Evolutionary conservation across 2,113 vertebrate species (phyloP).

Genomic region (Amphiprion ocellaris): DNA sequence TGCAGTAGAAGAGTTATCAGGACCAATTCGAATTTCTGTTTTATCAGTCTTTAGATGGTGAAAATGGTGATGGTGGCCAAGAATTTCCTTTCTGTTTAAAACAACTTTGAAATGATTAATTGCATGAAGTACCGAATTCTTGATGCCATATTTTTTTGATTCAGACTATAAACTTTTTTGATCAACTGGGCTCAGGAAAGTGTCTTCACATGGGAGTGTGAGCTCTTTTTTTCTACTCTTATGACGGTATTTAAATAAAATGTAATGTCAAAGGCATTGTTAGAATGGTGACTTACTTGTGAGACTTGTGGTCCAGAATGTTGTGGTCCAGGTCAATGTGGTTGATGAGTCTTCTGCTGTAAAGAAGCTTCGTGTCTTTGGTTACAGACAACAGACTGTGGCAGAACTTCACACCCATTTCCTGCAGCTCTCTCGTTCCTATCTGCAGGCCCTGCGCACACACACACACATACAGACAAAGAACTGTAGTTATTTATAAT

Average conservation of each 20-base stretch:
- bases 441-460: slow-evolving; percentile 89
- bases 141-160: too few relatives aligned
- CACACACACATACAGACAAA: slow-evolving; percentile 21
- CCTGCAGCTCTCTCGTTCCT: slow-evolving; percentile 90
- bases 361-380: slow-evolving; percentile 81
- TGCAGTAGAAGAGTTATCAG: too few relatives aligned
- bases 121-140: too few relatives aligned
- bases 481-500: neutral
- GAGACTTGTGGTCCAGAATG: slow-evolving; percentile 81
- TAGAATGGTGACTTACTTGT: slow-evolving; percentile 71
- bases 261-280: too few relatives aligned
- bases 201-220: too few relatives aligned
- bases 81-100: too few relatives aligned
- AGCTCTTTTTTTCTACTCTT: neutral
- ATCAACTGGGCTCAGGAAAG: too few relatives aligned
- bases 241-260: neutral
- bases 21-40: too few relatives aligned
- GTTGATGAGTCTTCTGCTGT: slow-evolving; percentile 82
- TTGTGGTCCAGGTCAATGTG: slow-evolving; percentile 83
- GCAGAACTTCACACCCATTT: slow-evolving; percentile 95
- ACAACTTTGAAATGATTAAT: too few relatives aligned
- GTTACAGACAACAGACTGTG: slow-evolving; percentile 89
- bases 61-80: too few relatives aligned
- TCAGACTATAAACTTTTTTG: too few relatives aligned
- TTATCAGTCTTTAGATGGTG: too few relatives aligned